Evolutionary conservation across 2,797 vertebrate species (phyloP).

Genomic region (Chromis chromis): DNA sequence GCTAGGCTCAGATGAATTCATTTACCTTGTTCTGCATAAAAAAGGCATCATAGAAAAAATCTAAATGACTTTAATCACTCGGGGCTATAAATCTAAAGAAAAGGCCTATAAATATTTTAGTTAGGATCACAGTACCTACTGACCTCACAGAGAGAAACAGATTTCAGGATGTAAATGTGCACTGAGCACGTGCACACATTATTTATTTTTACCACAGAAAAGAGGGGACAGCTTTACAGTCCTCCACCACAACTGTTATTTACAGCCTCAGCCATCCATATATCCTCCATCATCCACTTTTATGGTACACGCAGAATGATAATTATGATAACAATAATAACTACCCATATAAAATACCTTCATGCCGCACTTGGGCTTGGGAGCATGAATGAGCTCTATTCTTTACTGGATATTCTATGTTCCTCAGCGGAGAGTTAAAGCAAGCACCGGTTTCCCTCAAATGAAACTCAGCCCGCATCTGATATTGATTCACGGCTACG

Average conservation of each 20-base stretch:
- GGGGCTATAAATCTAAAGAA: neutral
- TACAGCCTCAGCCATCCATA: constrained; percentile 69
- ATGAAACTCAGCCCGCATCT: constrained; percentile 65
- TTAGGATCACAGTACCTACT: constrained; percentile 7
- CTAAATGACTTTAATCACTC: constrained; percentile 9
- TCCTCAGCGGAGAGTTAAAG: constrained; percentile 54
- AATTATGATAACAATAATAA: constrained; percentile 81
- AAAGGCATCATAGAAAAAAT: constrained; percentile 16
- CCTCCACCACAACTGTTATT: constrained; percentile 66
- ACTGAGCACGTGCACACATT: constrained; percentile 57
- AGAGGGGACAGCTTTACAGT: constrained; percentile 74
- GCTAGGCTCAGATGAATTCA: constrained; percentile 1
- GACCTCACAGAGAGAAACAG: constrained; percentile 53
- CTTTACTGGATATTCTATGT: constrained; percentile 53
- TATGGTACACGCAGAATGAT: constrained; percentile 72
- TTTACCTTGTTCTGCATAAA: constrained; percentile 5
- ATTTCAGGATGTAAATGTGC: constrained; percentile 39
- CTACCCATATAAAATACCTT: constrained; percentile 74
- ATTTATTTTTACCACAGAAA: constrained; percentile 72
- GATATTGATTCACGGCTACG: constrained; percentile 71
- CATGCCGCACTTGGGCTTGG: constrained; percentile 49
- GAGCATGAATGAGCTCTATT: constrained; percentile 62
- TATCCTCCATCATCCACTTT: constrained; percentile 76
- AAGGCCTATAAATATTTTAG: neutral
- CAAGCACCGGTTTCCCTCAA: constrained; percentile 50